A percentile compares a stretch with the other conserved stretches of the same genome.
Evolutionary conservation across 2,888 invertebrate genomes (phyloP).

Genomic region (Tortrix viridana): DNA sequence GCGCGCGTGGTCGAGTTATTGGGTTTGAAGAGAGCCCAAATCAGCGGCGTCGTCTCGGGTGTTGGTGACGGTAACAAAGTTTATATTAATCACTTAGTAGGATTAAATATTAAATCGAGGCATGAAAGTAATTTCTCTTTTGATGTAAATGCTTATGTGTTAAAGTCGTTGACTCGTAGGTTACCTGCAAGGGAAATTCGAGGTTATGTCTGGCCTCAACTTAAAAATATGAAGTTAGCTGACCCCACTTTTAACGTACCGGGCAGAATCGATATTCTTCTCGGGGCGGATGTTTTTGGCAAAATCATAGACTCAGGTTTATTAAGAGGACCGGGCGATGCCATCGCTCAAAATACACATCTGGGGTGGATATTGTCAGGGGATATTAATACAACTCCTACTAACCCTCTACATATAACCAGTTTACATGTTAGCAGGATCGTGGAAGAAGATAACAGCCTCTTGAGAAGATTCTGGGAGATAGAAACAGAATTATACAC

Average conservation of each 20-base stretch:
- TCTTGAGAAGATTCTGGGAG: constrained; percentile 7
- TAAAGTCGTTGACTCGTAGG: constrained; percentile 5
- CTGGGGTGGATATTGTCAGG: constrained; percentile 8
- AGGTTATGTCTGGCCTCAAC: constrained; percentile 13
- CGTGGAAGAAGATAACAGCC: constrained; percentile 10
- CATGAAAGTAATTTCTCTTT: constrained; percentile 4
- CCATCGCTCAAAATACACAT: constrained; percentile 5
- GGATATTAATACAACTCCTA: not conserved
- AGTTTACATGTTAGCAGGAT: constrained; percentile 1
- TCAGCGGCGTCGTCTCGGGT: constrained; percentile 13
- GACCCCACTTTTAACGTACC: constrained; percentile 5
- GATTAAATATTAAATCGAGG: constrained; percentile 2
- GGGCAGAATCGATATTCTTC: constrained; percentile 7
- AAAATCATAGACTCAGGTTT: constrained; percentile 16
- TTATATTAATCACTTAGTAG: not conserved
- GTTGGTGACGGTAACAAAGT: not conserved
- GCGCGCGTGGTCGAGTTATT: constrained; percentile 6
- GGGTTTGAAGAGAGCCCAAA: constrained; percentile 3
- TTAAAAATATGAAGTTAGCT: constrained; percentile 4
- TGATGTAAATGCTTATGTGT: constrained; percentile 8
- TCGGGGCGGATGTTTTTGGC: constrained; percentile 13
- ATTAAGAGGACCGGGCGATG: constrained; percentile 4
- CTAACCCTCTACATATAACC: not conserved
- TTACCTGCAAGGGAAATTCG: constrained; percentile 2
- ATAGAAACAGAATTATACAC: constrained; percentile 6